Evolutionary conservation across 30 jellyfish, hydroid and myxozoan species (phyloP), one percentile per base, ranked within the genome.

Genomic region (Turritopsis dohrnii): DNA sequence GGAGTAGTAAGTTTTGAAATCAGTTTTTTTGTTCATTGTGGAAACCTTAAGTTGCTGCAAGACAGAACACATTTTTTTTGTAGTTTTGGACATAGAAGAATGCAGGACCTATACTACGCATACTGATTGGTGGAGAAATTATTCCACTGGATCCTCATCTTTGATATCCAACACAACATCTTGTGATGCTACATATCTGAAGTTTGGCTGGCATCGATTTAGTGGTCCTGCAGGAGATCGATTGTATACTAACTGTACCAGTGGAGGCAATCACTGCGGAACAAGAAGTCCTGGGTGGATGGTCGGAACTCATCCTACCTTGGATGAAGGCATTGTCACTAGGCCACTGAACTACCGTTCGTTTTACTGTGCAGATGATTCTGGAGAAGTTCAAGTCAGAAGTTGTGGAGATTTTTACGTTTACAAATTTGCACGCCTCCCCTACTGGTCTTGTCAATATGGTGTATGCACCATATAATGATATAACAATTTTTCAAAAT

Each of bases 201-300:
- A 29, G 41, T 8, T 13, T 74, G 83, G 83, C 27, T 74, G 83
- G 83, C 83, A 74, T 74, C 53, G 83, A n/a, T 74, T 74, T 29
- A 19, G 8, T 24, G 83, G 65, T n/a, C 16, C 65, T 18, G 81
- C 30, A 19, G 81, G 81, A 18, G 24, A 20, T n/a, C 54, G 54
- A 13, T n/a, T 74, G 54, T 74, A 23, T 18, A 71, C 18, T 74
- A 23, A 74, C 65, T 74, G 83, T 52, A 26, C 83, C 24, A 71
- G 83, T 20, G 24, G n/a, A 21, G 65, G 83, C 0, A 74, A 13
- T 29, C 54, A 30, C 9, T 74, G 83, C 41, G 83, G 83, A n/a
- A 74, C 72, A n/a, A 21, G 1, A 74, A 74, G 65, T 21, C 83
- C 83, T 26, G 83, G 83, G 0, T 74, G 83, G 83, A n/a, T 74